phyloP scores from a whole-genome alignment of 2,797 vertebrate species.

The Lates japonicus region DNA sequence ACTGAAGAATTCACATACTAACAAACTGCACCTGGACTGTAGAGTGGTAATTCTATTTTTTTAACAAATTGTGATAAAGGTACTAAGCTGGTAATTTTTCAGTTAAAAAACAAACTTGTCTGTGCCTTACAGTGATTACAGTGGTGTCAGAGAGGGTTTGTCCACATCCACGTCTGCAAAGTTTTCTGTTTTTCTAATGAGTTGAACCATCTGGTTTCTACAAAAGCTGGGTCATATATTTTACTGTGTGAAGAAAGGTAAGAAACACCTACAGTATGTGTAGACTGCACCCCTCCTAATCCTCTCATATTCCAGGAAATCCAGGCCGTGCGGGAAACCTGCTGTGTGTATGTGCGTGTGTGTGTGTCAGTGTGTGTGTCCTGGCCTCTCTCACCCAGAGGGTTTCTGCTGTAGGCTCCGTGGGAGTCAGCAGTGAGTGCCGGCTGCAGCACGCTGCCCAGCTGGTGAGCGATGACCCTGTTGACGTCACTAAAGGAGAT shows the following conservation, averaged over 20 bases:
- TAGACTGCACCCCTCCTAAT: neutral
- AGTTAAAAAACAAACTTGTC: neutral
- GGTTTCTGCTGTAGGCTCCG: conserved; percentile 88
- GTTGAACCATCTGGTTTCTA: neutral
- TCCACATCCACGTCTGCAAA: no score
- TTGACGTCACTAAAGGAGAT: conserved; percentile 95
- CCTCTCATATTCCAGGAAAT: neutral
- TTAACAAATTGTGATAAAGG: neutral
- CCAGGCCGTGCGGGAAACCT: neutral
- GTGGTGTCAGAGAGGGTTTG: no score
- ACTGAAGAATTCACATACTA: no score
- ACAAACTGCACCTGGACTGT: no score
- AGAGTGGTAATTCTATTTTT: no score
- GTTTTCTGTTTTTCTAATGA: neutral
- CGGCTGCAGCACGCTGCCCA: conserved; percentile 94
- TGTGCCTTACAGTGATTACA: no score
- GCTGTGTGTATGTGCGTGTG: conserved; percentile 2
- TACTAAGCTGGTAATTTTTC: neutral
- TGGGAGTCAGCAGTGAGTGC: conserved; percentile 79
- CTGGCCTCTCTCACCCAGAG: conserved; percentile 86
- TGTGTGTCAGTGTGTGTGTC: neutral
- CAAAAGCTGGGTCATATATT: neutral
- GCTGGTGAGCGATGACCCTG: conserved; percentile 93
- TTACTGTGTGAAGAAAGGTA: neutral
- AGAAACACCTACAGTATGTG: neutral